Evolutionary conservation across 2,113 vertebrate genomes (phyloP).

Genomic region (Columba janthina): DNA sequence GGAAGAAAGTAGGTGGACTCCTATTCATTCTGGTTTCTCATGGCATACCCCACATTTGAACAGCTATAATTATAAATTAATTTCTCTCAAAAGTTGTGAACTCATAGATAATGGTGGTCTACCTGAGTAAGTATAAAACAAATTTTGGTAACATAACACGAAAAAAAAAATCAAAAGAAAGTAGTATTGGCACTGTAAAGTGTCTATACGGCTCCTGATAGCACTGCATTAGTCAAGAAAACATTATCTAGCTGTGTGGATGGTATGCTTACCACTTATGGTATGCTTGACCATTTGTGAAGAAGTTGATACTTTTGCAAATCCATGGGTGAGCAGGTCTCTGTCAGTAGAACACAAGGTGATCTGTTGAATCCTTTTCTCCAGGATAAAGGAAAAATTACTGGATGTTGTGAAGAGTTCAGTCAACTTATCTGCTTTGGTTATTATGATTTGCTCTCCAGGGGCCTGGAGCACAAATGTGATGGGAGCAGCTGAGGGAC

Average conservation of each 20-base stretch:
- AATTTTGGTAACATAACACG: not conserved
- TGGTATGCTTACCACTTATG: not conserved
- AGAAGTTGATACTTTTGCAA: not conserved
- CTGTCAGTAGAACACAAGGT: not conserved
- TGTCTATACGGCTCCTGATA: not conserved
- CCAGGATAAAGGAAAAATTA: not conserved
- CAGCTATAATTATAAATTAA: not conserved
- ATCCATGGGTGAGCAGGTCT: not conserved
- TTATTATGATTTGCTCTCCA: not conserved
- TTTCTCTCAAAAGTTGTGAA: not conserved
- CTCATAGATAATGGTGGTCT: not conserved
- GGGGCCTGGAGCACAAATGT: too few species aligned
- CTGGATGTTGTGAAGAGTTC: not conserved
- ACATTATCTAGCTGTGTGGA: not conserved
- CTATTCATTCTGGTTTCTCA: not conserved
- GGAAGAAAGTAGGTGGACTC: not conserved
- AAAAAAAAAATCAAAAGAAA: not conserved
- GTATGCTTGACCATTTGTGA: not conserved
- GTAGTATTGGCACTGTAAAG: not conserved
- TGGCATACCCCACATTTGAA: not conserved
- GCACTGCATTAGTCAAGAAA: not conserved
- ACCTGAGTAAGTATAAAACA: not conserved
- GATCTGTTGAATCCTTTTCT: not conserved
- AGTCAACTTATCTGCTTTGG: not conserved
- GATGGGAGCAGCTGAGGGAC: too few species aligned